Conservation (phyloP, 2,888 invertebrate genomes). For the Philereme transversata region DNA sequence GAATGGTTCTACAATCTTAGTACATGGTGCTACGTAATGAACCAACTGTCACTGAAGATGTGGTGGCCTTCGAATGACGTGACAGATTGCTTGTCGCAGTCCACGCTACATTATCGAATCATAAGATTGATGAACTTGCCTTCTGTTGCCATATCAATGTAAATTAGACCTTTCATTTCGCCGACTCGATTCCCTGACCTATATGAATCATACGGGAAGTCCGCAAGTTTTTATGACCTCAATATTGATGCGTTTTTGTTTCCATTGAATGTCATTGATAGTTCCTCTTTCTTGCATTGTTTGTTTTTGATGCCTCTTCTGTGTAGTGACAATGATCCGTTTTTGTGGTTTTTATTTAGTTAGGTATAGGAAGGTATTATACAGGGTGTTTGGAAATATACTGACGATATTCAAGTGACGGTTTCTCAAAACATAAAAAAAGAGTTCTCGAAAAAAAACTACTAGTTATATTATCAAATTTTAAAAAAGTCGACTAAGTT, state of each 20-base stretch:
- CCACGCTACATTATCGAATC: conserved; percentile 1
- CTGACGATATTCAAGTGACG: too few relatives aligned
- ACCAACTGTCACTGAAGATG: conserved; percentile 18
- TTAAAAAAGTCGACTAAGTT: too few relatives aligned
- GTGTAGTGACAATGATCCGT: not conserved
- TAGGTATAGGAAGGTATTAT: too few relatives aligned
- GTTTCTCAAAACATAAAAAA: too few relatives aligned
- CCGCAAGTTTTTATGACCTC: conserved; percentile 27
- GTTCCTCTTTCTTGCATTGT: conserved; percentile 13
- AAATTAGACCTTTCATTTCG: conserved; percentile 14
- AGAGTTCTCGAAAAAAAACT: too few relatives aligned
- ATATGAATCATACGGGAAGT: conserved; percentile 30
- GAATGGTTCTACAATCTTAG: conserved; percentile 5
- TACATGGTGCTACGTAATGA: conserved; percentile 22
- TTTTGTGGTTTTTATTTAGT: not conserved
- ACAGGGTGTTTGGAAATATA: too few relatives aligned
- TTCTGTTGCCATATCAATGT: not conserved
- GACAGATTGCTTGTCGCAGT: conserved; percentile 16
- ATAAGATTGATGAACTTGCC: conserved; percentile 12
- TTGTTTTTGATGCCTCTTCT: conserved; percentile 3
- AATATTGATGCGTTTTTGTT: conserved; percentile 29
- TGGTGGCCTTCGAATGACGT: conserved; percentile 24
- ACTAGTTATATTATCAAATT: too few relatives aligned
- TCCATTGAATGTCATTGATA: conserved; percentile 14
- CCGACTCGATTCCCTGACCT: conserved; percentile 19